These are phyloP conservation scores for Dolichopus griseipennis DNA, from an alignment of 2,888 invertebrate species.

Conservation along the genomic window DNA sequence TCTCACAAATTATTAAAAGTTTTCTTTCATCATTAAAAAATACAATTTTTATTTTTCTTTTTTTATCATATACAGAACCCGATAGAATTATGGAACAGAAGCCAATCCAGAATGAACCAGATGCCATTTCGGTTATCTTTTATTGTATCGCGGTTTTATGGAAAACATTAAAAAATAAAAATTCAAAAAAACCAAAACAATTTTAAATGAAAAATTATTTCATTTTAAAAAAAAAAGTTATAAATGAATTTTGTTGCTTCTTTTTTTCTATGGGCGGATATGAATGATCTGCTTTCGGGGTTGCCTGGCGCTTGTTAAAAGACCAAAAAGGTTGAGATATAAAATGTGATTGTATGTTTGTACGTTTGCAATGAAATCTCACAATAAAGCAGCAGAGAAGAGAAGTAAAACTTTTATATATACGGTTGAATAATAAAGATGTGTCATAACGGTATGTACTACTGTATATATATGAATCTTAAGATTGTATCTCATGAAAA, in stretches of 20 bases:
- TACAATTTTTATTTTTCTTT: neutral
- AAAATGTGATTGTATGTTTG: too few relatives aligned
- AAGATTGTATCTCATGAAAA: too few relatives aligned
- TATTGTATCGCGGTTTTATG: neutral
- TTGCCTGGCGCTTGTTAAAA: conserved; percentile 6
- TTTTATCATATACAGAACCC: neutral
- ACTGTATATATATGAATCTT: too few relatives aligned
- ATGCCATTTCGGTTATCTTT: conserved; percentile 6
- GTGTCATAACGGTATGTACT: too few relatives aligned
- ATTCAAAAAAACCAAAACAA: neutral
- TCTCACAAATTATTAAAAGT: neutral
- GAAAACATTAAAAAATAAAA: neutral
- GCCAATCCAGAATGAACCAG: neutral
- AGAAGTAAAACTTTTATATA: too few relatives aligned
- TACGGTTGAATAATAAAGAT: too few relatives aligned
- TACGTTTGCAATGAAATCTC: too few relatives aligned
- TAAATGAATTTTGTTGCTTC: neutral
- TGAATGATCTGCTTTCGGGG: neutral
- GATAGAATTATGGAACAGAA: neutral
- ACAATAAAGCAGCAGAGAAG: too few relatives aligned
- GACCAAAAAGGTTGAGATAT: neutral
- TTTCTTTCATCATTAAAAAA: neutral
- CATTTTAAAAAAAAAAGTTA: neutral
- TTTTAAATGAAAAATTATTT: neutral
- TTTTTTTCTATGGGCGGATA: neutral